These are phyloP conservation scores for Grammomys dolichurus DNA, from an alignment of 2,113 vertebrate species.

Conservation along the genomic window DNA sequence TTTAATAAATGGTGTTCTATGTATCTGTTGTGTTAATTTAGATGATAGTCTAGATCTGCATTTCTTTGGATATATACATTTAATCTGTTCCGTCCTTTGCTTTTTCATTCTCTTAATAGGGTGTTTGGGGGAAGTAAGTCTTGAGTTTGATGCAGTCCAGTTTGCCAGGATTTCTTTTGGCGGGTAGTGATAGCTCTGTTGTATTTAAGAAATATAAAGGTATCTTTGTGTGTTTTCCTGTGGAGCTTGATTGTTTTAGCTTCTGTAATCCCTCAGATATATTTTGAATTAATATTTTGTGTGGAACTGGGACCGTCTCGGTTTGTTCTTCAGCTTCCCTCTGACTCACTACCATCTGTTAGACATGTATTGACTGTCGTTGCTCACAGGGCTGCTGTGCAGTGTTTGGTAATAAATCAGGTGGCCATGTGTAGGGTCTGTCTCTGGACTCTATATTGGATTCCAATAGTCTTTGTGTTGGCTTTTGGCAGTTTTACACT, in stretches of 20 bases:
- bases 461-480: not conserved
- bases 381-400: not conserved
- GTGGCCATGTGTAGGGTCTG: not conserved
- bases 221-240: not conserved
- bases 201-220: not conserved
- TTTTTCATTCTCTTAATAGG: not conserved
- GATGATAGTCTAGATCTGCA: not conserved
- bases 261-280: not conserved
- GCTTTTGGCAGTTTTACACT: not conserved
- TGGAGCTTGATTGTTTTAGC: slow-evolving; percentile 3
- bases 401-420: slow-evolving; percentile 22
- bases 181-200: not conserved
- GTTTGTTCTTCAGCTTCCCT: not conserved
- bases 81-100: not conserved
- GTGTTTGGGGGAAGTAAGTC: not conserved
- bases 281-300: slow-evolving; percentile 20
- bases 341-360: not conserved
- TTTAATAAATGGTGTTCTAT: not conserved
- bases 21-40: slow-evolving; percentile 25
- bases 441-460: not conserved
- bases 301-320: not conserved
- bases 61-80: slow-evolving; percentile 7
- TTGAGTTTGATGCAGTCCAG: slow-evolving; percentile 1
- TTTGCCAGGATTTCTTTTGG: not conserved
- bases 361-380: not conserved